These are phyloP conservation scores for Epizoanthus fatuus DNA, from an alignment of 92 coral and sea anemone genomes.

Conservation along the genomic window DNA sequence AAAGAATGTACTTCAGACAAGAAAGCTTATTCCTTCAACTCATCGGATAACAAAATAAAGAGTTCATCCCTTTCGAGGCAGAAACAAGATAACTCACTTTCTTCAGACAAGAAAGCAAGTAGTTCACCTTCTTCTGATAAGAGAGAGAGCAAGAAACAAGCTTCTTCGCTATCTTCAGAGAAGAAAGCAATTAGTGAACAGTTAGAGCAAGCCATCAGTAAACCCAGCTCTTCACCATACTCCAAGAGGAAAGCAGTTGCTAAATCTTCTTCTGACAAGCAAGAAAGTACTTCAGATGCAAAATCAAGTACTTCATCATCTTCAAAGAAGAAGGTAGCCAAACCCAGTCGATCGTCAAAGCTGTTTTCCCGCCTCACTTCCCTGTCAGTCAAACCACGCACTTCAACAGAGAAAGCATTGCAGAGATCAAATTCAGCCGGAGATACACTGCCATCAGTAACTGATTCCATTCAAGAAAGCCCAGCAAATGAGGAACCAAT, in stretches of 20 bases:
- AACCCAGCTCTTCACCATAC: constrained; percentile 12
- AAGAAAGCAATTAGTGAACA: constrained; percentile 15
- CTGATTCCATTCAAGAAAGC: neutral
- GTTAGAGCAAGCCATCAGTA: neutral
- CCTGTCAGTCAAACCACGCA: constrained; percentile 27
- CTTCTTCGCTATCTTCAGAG: neutral
- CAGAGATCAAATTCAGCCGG: constrained; percentile 10
- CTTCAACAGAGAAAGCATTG: constrained; percentile 16
- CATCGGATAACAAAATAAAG: neutral
- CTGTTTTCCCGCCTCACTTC: constrained; percentile 31
- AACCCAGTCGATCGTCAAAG: constrained; percentile 39
- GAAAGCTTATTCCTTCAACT: neutral
- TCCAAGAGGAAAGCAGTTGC: constrained; percentile 3
- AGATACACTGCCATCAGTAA: neutral
- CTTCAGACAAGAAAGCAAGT: constrained; percentile 14
- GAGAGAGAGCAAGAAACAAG: neutral
- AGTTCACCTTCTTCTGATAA: constrained; percentile 11
- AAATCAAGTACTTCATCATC: neutral
- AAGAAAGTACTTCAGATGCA: constrained; percentile 16
- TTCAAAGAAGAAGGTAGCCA: constrained; percentile 25
- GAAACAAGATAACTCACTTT: neutral
- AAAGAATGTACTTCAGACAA: neutral
- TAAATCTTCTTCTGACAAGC: neutral
- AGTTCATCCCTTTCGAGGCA: neutral
- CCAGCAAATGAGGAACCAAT: neutral